Conservation (phyloP, 2,113 vertebrate species). For the Miniopterus natalensis region DNA sequence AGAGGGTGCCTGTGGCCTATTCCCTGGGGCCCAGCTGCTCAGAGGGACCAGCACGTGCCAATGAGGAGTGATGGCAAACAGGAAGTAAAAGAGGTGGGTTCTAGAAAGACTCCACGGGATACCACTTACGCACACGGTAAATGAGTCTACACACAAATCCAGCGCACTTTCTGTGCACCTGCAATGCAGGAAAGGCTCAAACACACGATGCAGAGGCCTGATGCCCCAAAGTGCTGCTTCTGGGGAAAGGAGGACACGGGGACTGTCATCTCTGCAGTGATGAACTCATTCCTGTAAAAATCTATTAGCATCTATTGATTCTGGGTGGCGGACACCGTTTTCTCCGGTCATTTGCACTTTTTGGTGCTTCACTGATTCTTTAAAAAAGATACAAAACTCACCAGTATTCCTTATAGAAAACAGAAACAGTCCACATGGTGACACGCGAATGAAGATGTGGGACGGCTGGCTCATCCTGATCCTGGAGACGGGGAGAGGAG, state of each 20-base stretch:
- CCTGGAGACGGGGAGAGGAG: no score
- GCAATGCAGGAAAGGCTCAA: rapidly evolving
- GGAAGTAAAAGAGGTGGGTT: rapidly evolving
- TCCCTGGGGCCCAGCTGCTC: not conserved
- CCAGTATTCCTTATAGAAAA: not conserved
- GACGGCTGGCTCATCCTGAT: no score
- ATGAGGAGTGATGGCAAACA: not conserved
- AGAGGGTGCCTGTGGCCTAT: rapidly evolving
- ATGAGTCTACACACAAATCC: not conserved
- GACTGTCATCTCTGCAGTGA: rapidly evolving
- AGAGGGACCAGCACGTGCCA: rapidly evolving
- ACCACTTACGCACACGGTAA: not conserved
- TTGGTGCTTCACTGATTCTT: not conserved
- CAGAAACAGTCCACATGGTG: rapidly evolving
- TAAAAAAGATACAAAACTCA: not conserved
- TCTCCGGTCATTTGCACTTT: not conserved
- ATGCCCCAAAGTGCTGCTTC: rapidly evolving
- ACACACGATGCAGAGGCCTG: rapidly evolving
- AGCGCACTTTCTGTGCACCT: rapidly evolving
- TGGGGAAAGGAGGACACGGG: not conserved
- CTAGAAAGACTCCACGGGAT: rapidly evolving
- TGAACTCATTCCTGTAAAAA: not conserved
- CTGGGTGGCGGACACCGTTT: not conserved
- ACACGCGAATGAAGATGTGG: no score
- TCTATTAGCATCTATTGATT: no score